Conservation (phyloP, 2,113 vertebrate species). For the human region GRCh38 chr2:63368001-63368500, state of each 20-base stretch:
- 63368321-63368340: no score
- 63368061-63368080: neutral
- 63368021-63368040: constrained; percentile 7
- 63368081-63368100: neutral
- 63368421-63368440: no score
- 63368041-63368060: neutral
- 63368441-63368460: no score
- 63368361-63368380: no score
- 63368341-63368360: no score
- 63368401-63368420: no score
- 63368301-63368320: no score
- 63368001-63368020: neutral
- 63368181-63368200: neutral
- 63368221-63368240: neutral
- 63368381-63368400: no score
- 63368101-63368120: constrained; percentile 20
- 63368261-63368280: neutral
- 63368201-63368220: neutral
- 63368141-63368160: neutral
- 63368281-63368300: neutral
- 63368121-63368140: neutral
- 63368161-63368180: neutral
- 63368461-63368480: no score
- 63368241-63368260: constrained; percentile 15
- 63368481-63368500: no score